A percentile compares a stretch with the other conserved stretches of the same genome.
These are phyloP conservation scores for Oscheius myriophilus DNA, from an alignment of 2,888 invertebrate species.

Conservation along the genomic window DNA sequence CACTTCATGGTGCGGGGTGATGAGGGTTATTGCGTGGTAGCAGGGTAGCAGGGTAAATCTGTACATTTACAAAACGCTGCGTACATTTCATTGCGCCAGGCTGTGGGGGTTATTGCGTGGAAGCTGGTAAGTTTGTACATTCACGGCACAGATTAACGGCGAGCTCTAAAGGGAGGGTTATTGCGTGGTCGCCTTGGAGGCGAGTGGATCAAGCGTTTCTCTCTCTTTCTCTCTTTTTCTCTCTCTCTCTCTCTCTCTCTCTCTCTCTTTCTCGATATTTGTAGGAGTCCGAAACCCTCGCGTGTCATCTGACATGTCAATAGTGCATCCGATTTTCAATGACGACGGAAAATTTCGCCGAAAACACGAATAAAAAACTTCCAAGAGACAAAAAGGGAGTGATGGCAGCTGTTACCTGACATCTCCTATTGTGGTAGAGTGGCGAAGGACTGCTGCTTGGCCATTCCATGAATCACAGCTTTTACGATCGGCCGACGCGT, in stretches of 20 bases:
- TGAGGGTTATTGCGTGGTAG: too few relatives aligned
- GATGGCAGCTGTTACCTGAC: constrained; percentile 1
- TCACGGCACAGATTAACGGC: too few relatives aligned
- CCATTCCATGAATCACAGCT: constrained; percentile 1
- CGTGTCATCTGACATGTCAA: neutral
- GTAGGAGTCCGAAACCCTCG: neutral
- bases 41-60: too few relatives aligned
- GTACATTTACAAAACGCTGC: too few relatives aligned
- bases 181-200: too few relatives aligned
- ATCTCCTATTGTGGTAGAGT: constrained; percentile 4
- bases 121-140: too few relatives aligned
- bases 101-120: too few relatives aligned
- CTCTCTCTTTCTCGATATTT: neutral
- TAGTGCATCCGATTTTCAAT: neutral
- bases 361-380: constrained; percentile 7
- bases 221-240: too few relatives aligned
- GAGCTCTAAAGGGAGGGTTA: too few relatives aligned
- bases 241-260: neutral
- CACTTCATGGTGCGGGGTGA: too few relatives aligned
- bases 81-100: too few relatives aligned
- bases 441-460: neutral
- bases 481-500: constrained; percentile 2
- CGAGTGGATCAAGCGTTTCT: too few relatives aligned
- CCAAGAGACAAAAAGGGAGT: neutral
- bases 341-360: neutral